Evolutionary conservation across 2,888 invertebrate species (phyloP), one percentile per base, ranked within the genome.

Genomic region (Sarcophaga carnaria): DNA sequence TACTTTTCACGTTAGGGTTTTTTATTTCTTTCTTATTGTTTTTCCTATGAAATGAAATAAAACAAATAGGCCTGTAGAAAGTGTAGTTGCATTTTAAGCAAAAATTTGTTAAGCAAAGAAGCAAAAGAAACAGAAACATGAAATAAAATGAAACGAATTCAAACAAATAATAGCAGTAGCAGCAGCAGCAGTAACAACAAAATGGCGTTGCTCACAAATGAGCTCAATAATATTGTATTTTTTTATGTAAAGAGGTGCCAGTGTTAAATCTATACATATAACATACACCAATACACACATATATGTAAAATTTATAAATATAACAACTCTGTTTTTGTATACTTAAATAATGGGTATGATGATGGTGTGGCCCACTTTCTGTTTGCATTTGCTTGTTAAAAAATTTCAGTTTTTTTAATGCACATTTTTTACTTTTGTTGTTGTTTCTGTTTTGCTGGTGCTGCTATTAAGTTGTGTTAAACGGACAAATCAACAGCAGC

Each of bases 281-380:
- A 49, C 27, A 75, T 27, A 60, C 25, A 27, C 14, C 47, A 10
- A 27, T 45, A 69, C 20, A 54, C 12, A 59, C 14, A 11, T 20
- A 62, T 14, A 77, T 60, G 66, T 66, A 83, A 37, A 49, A 59
- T 59, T 59, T 59, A 25, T 22, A 49, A 70, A 64, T 75, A 54
- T 14, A 54, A 54, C 54, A 54, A 83, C 74, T 75, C 66, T 45
- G n/a, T 47, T 37, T 37, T 37, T 84, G 80, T 80, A 80, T 75
- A 22, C 22, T 22, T 22, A 84, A 66, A 37, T 72, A 60, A 72
- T 77, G 71, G 37, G 82, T n/a, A 66, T 77, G 66, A 47, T 83
- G 80, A 80, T 84, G 83, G 69, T 80, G 62, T 84, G 84, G 71
- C 84, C 84, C 84, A 85, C 84, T 85, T 85, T 85, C 69, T 80